Evolutionary conservation across 1,140 invertebrate genomes (phyloP).

Genomic region (Heliconius eleuchia): DNA sequence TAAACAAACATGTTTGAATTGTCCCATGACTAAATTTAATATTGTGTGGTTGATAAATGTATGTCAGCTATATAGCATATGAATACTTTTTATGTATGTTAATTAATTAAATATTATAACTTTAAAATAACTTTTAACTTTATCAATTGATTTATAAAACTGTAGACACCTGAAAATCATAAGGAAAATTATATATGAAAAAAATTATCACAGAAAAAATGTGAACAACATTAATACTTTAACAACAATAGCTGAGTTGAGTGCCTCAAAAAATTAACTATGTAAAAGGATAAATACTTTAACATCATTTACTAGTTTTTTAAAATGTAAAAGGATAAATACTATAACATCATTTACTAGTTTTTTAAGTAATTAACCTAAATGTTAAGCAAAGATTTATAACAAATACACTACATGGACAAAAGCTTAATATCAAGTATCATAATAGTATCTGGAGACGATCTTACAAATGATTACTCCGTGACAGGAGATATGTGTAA

Average conservation of each 20-base stretch:
- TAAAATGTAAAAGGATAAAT: not conserved
- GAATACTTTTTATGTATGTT: too few species aligned
- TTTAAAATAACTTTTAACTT: too few species aligned
- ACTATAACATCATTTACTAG: not conserved
- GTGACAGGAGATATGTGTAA: constrained; percentile 3
- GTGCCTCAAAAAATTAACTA: not conserved
- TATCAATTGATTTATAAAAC: too few species aligned
- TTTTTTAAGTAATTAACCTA: not conserved
- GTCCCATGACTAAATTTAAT: too few species aligned
- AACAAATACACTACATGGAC: not conserved
- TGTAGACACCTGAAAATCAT: too few species aligned
- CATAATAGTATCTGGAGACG: not conserved
- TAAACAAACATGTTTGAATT: too few species aligned
- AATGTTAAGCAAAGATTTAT: not conserved
- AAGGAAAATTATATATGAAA: not conserved
- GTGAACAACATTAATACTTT: not conserved
- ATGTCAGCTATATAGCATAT: too few species aligned
- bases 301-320: not conserved
- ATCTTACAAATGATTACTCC: not conserved
- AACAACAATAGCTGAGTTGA: not conserved
- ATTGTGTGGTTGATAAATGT: too few species aligned
- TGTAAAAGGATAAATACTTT: not conserved
- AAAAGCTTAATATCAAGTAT: not conserved
- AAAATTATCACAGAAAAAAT: not conserved
- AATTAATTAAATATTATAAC: too few species aligned